Conservation (phyloP, 2,888 invertebrate genomes). For the Pheosia gnoma region DNA sequence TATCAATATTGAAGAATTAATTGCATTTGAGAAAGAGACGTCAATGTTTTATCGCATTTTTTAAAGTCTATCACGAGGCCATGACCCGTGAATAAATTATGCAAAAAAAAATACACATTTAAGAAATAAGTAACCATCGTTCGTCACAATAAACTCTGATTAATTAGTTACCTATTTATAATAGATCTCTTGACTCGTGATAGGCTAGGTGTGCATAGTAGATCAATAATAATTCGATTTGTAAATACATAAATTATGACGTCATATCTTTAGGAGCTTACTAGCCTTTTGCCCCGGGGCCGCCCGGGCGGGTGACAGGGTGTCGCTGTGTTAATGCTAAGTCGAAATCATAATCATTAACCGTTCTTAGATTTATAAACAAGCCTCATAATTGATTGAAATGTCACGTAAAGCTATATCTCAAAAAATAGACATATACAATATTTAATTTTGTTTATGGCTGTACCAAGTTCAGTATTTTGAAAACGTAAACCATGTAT, state of each 20-base stretch:
- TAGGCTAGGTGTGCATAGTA: constrained; percentile 42
- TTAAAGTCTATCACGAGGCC: constrained; percentile 29
- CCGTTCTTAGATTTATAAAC: constrained; percentile 51
- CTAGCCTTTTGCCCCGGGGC: constrained; percentile 80
- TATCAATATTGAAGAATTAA: no score
- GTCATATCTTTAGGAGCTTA: constrained; percentile 84
- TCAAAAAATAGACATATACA: neutral
- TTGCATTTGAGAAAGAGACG: constrained; percentile 17
- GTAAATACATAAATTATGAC: constrained; percentile 68
- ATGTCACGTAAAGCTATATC: constrained; percentile 5
- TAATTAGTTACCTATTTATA: no score
- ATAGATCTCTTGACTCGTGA: constrained; percentile 36
- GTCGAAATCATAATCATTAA: constrained; percentile 73
- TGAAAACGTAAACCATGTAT: constrained; percentile 39
- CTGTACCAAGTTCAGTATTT: constrained; percentile 14
- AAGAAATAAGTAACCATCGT: no score
- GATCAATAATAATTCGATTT: constrained; percentile 58
- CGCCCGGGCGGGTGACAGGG: constrained; percentile 82
- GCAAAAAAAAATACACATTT: neutral
- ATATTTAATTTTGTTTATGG: neutral
- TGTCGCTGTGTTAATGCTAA: constrained; percentile 81
- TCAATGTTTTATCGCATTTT: constrained; percentile 27
- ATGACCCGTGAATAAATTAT: no score
- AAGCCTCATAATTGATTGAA: constrained; percentile 25
- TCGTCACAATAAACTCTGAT: no score